Base-by-base conservation (phyloP, 2,888 invertebrate genomes). In the Hypolimnas misippus region DNA sequence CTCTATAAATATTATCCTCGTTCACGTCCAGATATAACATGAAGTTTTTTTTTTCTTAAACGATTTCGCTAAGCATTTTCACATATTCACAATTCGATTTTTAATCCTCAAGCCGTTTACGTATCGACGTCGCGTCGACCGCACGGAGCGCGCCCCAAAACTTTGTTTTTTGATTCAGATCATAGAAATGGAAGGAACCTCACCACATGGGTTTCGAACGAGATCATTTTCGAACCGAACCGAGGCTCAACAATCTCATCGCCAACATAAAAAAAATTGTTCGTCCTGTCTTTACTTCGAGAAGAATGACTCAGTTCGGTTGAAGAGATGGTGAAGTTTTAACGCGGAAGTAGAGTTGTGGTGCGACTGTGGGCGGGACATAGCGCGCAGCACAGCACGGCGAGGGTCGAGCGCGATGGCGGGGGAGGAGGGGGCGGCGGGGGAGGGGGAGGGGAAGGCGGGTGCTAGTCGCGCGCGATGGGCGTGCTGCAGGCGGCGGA, bases 401-500 rank as follows among this genome's bases (percentile, higher is more conserved):
- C 68, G 70, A 29, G 16, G 66, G 67, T 69, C 67, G 62, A 59
- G 63, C 66, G 63, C 65, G 59, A 57, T 59, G 58, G 63, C 56
- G 53, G 62, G 66, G 58, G 67, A 56, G 60, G 63, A 66, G 58
- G 56, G 62, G 65, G 63, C 55, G 54, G 63, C 65, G 62, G 61
- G 58, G 57, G 50, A 44, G 40, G 69, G 69, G 69, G 65, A 57
- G 62, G 68, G 62, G 56, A 33, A 33, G 60, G 62, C 63, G 57
- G 57, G 40, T 40, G 76, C 72, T 86, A 87, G 78, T 87, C 83
- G 52, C 81, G 76, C 65, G 82, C 79, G 66, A 88, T 79, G 71
- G 92, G 91, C 72, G 92, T 92, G 85, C 90, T 90, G 85, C 90
- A 87, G 21, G 83, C 84, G 73, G 76, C 76, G 59, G 83, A 72